Conservation (phyloP, 2,797 vertebrate species). For the Gouania willdenowi region DNA sequence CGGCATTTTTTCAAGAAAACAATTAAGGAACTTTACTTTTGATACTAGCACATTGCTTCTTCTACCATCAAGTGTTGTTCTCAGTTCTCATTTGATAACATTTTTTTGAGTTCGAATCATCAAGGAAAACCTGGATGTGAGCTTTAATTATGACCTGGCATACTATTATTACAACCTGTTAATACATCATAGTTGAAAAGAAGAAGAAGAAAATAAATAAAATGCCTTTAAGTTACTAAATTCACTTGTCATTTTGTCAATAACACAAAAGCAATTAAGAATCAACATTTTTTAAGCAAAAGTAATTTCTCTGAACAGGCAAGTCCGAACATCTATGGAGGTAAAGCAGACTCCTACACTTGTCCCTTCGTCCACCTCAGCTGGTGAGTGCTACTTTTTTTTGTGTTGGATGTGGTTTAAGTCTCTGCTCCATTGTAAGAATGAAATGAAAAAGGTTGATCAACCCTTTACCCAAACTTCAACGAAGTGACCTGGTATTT, state of each 20-base stretch:
- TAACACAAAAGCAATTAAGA: too few relatives aligned
- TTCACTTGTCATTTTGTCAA: constrained; percentile 22
- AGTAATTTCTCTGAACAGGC: constrained; percentile 68
- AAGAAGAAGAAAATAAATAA: constrained; percentile 51
- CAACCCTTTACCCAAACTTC: too few relatives aligned
- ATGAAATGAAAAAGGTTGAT: too few relatives aligned
- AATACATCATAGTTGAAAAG: constrained; percentile 23
- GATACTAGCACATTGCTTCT: constrained; percentile 12
- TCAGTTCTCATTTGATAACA: constrained; percentile 1
- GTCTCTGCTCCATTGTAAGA: too few relatives aligned
- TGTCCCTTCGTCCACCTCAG: constrained; percentile 43
- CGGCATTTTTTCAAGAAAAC: constrained; percentile 59
- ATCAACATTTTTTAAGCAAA: constrained; percentile 16
- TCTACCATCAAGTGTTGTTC: background rate
- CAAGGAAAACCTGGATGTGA: constrained; percentile 14
- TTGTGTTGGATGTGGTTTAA: background rate
- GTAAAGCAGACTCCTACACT: constrained; percentile 58
- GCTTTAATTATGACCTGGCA: constrained; percentile 10
- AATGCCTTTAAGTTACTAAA: constrained; percentile 8
- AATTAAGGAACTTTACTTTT: constrained; percentile 34
- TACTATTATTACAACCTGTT: constrained; percentile 15
- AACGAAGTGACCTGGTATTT: too few relatives aligned
- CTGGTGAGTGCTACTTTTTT: constrained; percentile 56
- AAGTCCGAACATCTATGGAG: constrained; percentile 64
- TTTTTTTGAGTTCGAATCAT: constrained; percentile 12